phyloP scores from a whole-genome alignment of 2,888 invertebrate species.

The Cordilura impudica region DNA sequence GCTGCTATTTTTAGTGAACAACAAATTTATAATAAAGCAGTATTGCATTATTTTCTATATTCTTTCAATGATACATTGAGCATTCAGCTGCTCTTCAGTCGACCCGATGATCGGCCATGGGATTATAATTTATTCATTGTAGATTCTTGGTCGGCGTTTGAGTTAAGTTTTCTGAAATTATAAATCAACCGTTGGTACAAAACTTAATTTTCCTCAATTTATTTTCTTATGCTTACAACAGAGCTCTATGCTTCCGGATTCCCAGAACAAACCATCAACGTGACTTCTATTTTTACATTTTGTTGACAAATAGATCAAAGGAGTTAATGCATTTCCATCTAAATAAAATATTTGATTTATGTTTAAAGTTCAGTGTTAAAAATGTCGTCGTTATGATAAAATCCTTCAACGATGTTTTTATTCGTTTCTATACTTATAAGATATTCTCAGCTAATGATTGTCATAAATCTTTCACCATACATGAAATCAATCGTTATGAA shows the following conservation, averaged over 20 bases:
- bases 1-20: neutral
- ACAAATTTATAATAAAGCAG: slow-evolving; percentile 59
- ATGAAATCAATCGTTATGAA: slow-evolving; percentile 64
- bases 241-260: slow-evolving; percentile 61
- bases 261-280: slow-evolving; percentile 65
- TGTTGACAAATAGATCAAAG: slow-evolving; percentile 61
- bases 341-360: slow-evolving; percentile 65
- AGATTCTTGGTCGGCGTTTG: slow-evolving; percentile 65
- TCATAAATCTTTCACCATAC: slow-evolving; percentile 34
- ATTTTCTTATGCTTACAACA: slow-evolving; percentile 31
- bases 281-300: slow-evolving; percentile 69
- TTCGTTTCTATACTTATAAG: slow-evolving; percentile 61
- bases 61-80: slow-evolving; percentile 60
- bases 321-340: slow-evolving; percentile 10
- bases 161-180: slow-evolving; percentile 64
- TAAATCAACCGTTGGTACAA: no score
- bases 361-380: slow-evolving; percentile 65
- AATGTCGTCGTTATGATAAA: slow-evolving; percentile 68
- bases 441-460: slow-evolving; percentile 45
- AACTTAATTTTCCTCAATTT: neutral
- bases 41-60: slow-evolving; percentile 65
- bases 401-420: slow-evolving; percentile 8
- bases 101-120: slow-evolving; percentile 61
- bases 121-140: slow-evolving; percentile 70
- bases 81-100: slow-evolving; percentile 64